These are phyloP conservation scores for Tragopan temminckii DNA, from an alignment of 2,797 vertebrate genomes.

Conservation along the genomic window DNA sequence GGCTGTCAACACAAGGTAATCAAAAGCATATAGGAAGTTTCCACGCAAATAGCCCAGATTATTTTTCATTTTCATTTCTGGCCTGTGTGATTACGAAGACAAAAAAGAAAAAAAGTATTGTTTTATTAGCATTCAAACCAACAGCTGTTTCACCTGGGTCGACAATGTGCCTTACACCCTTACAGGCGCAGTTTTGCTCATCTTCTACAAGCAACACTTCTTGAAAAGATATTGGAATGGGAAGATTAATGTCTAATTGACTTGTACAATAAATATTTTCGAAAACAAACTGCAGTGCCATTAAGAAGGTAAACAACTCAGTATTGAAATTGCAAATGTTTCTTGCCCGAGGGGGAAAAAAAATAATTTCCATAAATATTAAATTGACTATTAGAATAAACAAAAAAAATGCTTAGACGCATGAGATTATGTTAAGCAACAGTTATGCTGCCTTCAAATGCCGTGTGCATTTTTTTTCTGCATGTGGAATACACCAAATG, in stretches of 20 bases:
- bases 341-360: neutral
- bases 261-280: neutral
- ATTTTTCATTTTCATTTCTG: neutral
- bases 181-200: neutral
- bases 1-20: neutral
- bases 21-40: slow-evolving; percentile 15
- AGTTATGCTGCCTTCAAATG: neutral
- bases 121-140: neutral
- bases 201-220: neutral
- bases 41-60: neutral
- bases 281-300: neutral
- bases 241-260: neutral
- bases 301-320: neutral
- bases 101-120: neutral
- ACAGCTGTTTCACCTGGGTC: neutral
- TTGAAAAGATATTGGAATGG: neutral
- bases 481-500: neutral
- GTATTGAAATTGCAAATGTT: neutral
- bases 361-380: neutral
- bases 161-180: neutral
- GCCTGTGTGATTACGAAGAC: neutral
- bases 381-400: neutral
- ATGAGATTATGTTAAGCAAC: neutral
- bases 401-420: neutral
- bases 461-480: neutral